Evolutionary conservation across 2,888 invertebrate species (phyloP).

Genomic region (Heliconius ethilla): DNA sequence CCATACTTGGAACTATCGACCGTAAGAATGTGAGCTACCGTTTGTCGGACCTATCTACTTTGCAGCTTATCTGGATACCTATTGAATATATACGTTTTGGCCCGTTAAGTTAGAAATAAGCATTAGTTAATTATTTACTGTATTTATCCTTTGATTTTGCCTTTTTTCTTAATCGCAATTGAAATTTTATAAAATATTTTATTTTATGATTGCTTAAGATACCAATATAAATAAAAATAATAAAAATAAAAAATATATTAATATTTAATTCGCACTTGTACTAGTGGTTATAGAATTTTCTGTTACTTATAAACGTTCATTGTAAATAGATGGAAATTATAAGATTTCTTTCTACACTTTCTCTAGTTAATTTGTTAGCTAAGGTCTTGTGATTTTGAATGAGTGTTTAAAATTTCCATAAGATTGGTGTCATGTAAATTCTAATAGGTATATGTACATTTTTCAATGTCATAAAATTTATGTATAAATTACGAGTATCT

Average conservation of each 20-base stretch:
- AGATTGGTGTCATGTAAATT: neutral
- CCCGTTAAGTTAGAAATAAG: conserved; percentile 7
- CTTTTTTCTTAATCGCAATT: neutral
- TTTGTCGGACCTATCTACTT: conserved; percentile 49
- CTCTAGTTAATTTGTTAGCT: conserved; percentile 6
- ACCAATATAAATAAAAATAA: too few relatives aligned
- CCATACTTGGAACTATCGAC: conserved; percentile 60
- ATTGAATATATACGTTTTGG: conserved; percentile 25
- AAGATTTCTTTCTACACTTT: conserved; percentile 1
- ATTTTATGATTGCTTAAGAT: too few relatives aligned
- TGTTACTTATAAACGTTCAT: neutral
- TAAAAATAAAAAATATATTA: too few relatives aligned
- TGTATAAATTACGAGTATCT: neutral
- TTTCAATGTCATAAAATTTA: too few relatives aligned
- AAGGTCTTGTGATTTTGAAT: neutral
- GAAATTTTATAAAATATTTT: neutral
- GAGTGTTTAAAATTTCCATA: neutral
- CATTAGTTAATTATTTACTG: conserved; percentile 13
- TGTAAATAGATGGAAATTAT: neutral
- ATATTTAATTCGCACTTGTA: neutral
- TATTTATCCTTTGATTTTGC: neutral
- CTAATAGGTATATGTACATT: neutral
- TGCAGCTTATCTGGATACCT: conserved; percentile 34
- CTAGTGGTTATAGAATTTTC: neutral
- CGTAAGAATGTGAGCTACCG: conserved; percentile 61